Conservation (phyloP, 2,113 vertebrate genomes). For the Malurus melanocephalus region DNA sequence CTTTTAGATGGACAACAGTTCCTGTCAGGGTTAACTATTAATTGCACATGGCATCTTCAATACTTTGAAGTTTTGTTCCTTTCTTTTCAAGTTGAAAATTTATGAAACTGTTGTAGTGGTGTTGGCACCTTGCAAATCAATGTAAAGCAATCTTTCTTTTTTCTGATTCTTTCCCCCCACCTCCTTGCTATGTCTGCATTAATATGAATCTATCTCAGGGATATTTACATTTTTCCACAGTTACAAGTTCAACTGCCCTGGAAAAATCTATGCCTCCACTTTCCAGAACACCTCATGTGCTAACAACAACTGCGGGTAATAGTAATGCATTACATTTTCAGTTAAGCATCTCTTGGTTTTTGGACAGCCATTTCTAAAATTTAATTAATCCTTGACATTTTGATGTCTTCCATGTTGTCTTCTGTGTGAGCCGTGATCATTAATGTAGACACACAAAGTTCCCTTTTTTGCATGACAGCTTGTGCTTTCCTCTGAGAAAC, state of each 20-base stretch:
- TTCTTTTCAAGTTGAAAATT: not conserved
- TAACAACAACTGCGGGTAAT: slow-evolving; percentile 8
- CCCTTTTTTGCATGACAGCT: not conserved
- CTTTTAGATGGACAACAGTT: not conserved
- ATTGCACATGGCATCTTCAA: not conserved
- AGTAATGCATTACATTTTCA: not conserved
- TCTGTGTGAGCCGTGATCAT: not conserved
- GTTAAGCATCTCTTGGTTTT: not conserved
- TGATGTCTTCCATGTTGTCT: not conserved
- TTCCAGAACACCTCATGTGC: not conserved
- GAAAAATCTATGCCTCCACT: slow-evolving; percentile 5
- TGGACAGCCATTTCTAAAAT: not conserved
- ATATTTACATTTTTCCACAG: slow-evolving; percentile 30
- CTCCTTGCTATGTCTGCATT: not conserved
- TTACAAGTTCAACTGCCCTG: not conserved
- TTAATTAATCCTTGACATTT: not conserved
- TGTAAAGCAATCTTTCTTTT: not conserved
- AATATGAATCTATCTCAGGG: not conserved
- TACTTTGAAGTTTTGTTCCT: not conserved
- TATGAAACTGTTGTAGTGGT: not conserved
- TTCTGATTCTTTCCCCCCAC: not conserved
- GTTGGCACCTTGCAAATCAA: not conserved
- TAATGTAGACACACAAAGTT: not conserved
- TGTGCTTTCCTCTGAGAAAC: not conserved
- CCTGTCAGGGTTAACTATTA: not conserved